phyloP scores from a whole-genome alignment of 37 sponge, comb jelly and placozoan species.

The Beroe ovata region DNA sequence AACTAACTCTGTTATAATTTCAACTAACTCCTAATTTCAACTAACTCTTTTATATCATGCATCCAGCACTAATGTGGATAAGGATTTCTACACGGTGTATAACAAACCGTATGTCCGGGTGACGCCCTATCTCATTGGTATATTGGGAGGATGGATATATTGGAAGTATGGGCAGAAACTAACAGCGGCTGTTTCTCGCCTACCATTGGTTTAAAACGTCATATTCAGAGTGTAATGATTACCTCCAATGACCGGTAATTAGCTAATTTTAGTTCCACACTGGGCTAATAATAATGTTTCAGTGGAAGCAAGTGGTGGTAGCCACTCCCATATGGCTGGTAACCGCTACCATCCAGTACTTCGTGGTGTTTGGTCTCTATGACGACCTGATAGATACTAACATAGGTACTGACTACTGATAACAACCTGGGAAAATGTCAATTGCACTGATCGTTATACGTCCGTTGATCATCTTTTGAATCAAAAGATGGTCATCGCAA shows the following conservation, averaged over 20 bases:
- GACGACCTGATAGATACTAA: background rate
- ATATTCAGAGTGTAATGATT: no score
- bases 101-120: conserved; percentile 7
- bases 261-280: no score
- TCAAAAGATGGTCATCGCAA: no score
- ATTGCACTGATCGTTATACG: no score
- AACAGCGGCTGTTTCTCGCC: background rate
- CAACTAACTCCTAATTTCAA: no score
- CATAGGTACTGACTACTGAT: no score
- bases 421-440: no score
- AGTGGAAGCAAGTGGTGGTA: background rate
- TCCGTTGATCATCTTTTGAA: no score
- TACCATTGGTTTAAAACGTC: background rate
- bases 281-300: no score
- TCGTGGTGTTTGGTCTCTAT: conserved; percentile 13
- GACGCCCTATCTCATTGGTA: background rate
- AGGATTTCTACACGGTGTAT: background rate
- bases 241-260: no score
- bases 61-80: background rate
- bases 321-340: background rate
- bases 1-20: no score
- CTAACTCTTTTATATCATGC: no score
- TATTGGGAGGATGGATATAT: conserved; percentile 1
- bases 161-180: background rate
- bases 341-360: background rate